Evolutionary conservation across 2,797 vertebrate genomes (phyloP).

Genomic region (Antennarius maculatus): DNA sequence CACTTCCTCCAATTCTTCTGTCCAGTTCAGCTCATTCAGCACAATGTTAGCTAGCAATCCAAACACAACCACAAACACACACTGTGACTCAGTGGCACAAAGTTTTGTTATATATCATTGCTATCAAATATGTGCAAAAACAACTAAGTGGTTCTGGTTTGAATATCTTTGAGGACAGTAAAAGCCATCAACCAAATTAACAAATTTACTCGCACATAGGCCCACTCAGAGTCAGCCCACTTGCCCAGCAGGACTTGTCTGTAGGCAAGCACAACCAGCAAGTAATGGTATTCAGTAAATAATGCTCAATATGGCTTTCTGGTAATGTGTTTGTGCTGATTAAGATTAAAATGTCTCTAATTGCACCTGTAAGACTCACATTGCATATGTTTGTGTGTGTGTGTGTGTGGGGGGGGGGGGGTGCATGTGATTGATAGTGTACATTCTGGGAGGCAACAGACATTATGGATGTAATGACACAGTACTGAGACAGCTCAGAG

Average conservation of each 20-base stretch:
- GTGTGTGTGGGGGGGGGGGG: constrained; percentile 17
- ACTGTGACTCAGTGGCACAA: constrained; percentile 3
- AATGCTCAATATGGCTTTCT: constrained; percentile 17
- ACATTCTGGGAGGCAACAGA: constrained; percentile 66
- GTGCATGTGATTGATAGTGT: constrained; percentile 65
- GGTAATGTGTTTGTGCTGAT: constrained; percentile 5
- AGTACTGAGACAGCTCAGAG: constrained; percentile 72
- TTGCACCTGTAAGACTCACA: constrained; percentile 18
- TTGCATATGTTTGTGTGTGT: background rate
- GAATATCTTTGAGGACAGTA: constrained; percentile 10
- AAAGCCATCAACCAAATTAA: constrained; percentile 34
- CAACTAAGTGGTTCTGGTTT: background rate
- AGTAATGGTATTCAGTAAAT: constrained; percentile 1
- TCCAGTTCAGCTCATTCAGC: constrained; percentile 96
- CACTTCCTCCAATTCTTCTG: constrained; percentile 89
- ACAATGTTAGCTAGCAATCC: constrained; percentile 88
- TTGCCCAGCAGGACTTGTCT: constrained; percentile 19
- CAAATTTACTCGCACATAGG: constrained; percentile 7
- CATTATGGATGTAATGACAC: constrained; percentile 79
- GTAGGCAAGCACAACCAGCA: constrained; percentile 18
- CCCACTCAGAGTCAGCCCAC: constrained; percentile 18
- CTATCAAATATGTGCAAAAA: too few species aligned
- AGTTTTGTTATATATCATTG: background rate
- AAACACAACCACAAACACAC: constrained; percentile 17
- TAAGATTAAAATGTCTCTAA: constrained; percentile 25